These are phyloP conservation scores for Gavia stellata DNA, from an alignment of 2,113 vertebrate species.

Conservation along the genomic window DNA sequence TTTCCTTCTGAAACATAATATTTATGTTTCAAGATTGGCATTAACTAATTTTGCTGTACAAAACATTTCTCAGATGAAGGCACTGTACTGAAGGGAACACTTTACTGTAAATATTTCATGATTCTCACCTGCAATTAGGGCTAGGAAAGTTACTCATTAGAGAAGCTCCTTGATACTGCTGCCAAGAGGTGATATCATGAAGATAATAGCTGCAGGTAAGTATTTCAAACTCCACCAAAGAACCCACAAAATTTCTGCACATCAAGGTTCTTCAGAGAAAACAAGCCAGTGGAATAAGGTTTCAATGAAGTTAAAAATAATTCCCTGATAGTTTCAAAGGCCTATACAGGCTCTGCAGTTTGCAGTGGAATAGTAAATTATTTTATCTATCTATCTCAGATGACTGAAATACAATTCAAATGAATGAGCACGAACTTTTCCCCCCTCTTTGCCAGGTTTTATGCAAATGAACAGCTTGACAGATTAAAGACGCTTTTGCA, in stretches of 20 bases:
- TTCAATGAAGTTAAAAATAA: constrained; percentile 55
- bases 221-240: not conserved
- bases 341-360: not conserved
- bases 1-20: constrained; percentile 1
- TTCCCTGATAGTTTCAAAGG: constrained; percentile 26
- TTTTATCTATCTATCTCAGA: constrained; percentile 50
- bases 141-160: constrained; percentile 20
- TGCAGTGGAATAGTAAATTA: constrained; percentile 18
- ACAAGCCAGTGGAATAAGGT: not conserved
- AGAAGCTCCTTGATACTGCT: constrained; percentile 35
- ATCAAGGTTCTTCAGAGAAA: constrained; percentile 23
- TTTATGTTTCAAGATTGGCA: constrained; percentile 34
- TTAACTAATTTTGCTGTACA: not conserved
- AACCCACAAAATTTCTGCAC: constrained; percentile 10
- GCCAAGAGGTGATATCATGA: constrained; percentile 45
- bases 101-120: constrained; percentile 44
- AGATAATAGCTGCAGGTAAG: constrained; percentile 39
- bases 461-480: constrained; percentile 18
- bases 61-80: constrained; percentile 7
- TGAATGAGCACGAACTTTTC: not conserved
- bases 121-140: constrained; percentile 20
- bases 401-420: constrained; percentile 30
- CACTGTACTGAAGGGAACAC: not conserved
- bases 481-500: constrained; percentile 33
- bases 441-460: not conserved